A percentile compares a stretch with the other conserved stretches of the same genome.
Conservation (phyloP, 2,113 vertebrate species). For the Malurus melanocephalus region DNA sequence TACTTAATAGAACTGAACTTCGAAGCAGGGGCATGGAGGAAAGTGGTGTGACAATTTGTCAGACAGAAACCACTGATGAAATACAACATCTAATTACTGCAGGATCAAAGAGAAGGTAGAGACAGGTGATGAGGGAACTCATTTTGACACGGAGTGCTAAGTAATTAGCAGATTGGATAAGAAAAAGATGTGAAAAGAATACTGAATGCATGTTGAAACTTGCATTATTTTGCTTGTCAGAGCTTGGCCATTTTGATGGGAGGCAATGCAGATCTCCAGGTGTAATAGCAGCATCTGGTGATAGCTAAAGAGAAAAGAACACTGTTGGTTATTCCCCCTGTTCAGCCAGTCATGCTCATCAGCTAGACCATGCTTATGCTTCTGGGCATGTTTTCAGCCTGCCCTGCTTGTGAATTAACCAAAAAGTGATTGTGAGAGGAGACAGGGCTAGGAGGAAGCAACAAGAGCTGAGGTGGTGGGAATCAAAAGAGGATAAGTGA, state of each 20-base stretch:
- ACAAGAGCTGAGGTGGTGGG: neutral
- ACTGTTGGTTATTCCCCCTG: neutral
- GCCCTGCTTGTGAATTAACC: neutral
- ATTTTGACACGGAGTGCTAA: neutral
- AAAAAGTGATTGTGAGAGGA: neutral
- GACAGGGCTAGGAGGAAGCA: neutral
- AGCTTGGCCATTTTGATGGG: neutral
- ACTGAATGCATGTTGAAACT: neutral
- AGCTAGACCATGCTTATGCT: neutral
- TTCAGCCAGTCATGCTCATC: neutral
- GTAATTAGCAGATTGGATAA: neutral
- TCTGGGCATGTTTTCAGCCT: neutral
- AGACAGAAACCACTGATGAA: constrained; percentile 28
- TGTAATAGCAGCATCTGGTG: neutral
- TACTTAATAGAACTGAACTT: constrained; percentile 5
- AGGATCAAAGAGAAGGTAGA: constrained; percentile 15
- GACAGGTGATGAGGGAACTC: constrained; percentile 11
- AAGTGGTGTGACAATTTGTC: neutral
- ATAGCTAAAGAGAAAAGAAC: neutral
- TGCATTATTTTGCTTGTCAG: neutral
- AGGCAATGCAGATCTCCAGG: neutral
- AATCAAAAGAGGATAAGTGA: neutral
- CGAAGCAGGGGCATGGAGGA: neutral
- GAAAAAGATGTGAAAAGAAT: neutral
- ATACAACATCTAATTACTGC: constrained; percentile 33